Evolutionary conservation across 1,140 invertebrate genomes (phyloP).

Genomic region (Saccostrea glomerata): DNA sequence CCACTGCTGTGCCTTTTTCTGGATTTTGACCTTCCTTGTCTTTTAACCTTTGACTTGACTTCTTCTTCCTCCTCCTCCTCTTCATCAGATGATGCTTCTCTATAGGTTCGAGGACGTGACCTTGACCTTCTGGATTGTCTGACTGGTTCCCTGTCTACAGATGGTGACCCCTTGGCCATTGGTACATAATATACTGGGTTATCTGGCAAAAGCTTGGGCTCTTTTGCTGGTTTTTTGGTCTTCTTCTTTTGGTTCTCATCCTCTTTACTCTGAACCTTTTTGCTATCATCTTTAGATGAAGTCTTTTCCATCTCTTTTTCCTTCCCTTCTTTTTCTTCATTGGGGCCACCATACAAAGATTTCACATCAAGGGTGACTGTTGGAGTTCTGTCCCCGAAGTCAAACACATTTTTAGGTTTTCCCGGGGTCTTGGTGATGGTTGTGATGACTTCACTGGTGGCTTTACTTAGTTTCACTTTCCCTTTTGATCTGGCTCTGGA

Average conservation of each 20-base stretch:
- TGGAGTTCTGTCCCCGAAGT: slow-evolving; percentile 69
- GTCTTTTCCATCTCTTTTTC: slow-evolving; percentile 4
- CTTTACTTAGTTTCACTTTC: slow-evolving; percentile 59
- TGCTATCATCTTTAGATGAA: slow-evolving; percentile 9
- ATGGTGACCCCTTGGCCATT: slow-evolving; percentile 30
- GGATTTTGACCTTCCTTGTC: slow-evolving; percentile 18
- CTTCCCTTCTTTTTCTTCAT: neutral
- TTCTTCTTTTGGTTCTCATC: neutral
- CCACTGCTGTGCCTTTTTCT: neutral
- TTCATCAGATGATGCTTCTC: slow-evolving; percentile 4
- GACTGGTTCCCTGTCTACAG: neutral
- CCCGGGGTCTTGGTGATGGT: slow-evolving; percentile 36
- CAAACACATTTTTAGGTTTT: slow-evolving; percentile 64
- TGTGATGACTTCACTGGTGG: slow-evolving; percentile 8
- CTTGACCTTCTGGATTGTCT: slow-evolving; percentile 26
- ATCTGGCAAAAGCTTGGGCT: slow-evolving; percentile 40
- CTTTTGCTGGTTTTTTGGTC: neutral
- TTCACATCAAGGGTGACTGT: slow-evolving; percentile 40
- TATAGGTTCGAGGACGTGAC: slow-evolving; percentile 26
- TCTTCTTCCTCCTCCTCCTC: slow-evolving; percentile 20
- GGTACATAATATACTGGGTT: slow-evolving; percentile 44
- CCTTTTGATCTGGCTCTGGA: slow-evolving; percentile 63
- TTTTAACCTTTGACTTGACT: neutral
- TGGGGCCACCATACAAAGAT: slow-evolving; percentile 46
- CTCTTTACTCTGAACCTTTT: neutral